A percentile compares a stretch with the other conserved stretches of the same genome.
Evolutionary conservation across 2,888 invertebrate species (phyloP).

Genomic region (Protodeltote pygarga): DNA sequence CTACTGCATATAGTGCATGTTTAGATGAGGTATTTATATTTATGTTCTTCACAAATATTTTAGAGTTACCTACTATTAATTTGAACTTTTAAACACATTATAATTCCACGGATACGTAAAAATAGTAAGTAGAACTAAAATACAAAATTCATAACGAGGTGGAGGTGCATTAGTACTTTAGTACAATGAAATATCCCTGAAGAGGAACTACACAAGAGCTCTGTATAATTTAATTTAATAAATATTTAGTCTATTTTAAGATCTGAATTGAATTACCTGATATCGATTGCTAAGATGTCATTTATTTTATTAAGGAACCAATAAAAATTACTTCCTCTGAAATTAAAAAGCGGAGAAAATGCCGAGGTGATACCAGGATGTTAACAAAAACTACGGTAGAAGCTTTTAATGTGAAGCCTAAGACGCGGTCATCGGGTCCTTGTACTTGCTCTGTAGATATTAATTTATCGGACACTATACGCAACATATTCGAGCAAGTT

Average conservation of each 20-base stretch:
- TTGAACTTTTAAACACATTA: too few relatives aligned
- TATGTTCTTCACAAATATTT: conserved; percentile 10
- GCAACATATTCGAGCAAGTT: conserved; percentile 80
- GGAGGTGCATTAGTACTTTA: too few relatives aligned
- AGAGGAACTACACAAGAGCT: too few relatives aligned
- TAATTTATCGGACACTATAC: conserved; percentile 77
- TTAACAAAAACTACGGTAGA: conserved; percentile 76
- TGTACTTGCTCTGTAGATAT: conserved; percentile 78
- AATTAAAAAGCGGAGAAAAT: conserved; percentile 55
- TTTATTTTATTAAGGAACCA: conserved; percentile 60
- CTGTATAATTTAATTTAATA: too few relatives aligned
- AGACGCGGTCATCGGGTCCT: conserved; percentile 63
- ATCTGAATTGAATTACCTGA: too few relatives aligned
- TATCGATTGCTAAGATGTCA: not conserved
- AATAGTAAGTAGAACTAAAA: too few relatives aligned
- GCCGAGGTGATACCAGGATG: conserved; percentile 56
- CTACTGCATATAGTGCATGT: too few relatives aligned
- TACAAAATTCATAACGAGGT: too few relatives aligned
- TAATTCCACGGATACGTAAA: too few relatives aligned
- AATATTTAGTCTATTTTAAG: too few relatives aligned
- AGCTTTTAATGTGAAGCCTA: conserved; percentile 74
- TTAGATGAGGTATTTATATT: conserved; percentile 64
- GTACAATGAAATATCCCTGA: too few relatives aligned
- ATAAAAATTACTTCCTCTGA: conserved; percentile 61
- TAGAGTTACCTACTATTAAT: too few relatives aligned